Evolutionary conservation across 2,797 vertebrate genomes (phyloP), one percentile per base, ranked within the genome.

Genomic region (Poeciliopsis gracilis): DNA sequence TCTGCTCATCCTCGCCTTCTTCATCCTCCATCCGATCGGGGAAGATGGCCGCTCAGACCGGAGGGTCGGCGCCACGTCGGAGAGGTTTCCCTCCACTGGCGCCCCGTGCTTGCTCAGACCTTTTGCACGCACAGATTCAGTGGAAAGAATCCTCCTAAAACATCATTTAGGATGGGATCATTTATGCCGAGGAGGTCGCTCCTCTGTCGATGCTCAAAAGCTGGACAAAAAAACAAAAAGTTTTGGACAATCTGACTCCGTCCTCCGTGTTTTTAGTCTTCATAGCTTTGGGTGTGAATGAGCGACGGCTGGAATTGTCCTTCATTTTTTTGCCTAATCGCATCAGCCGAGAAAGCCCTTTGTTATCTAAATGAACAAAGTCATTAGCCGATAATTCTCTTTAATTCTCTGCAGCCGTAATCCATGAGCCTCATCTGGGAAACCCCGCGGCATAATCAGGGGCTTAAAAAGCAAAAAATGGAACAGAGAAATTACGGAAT

Each of bases 331-430:
- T 81, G 75, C 38, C 51, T 79, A 30, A 76, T 88, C 82, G 36
- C 28, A 11, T 79, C 74, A 63, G 72, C 72, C 88, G 79, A 91
- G 55, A 75, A 61, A 0, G 25, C 28, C 72, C 77, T 88, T 90
- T 90, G 77, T 88, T 90, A 76, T 76, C 57, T 73, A n/a, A 84
- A 84, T 84, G 78, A 86, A 89, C 87, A 80, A 78, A 89, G 73
- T 88, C 87, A 90, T 93, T 85, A 91, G 77, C 81, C 75, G 86
- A 92, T 91, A 85, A 91, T 83, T 72, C 86, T 86, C 83, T 79
- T 51, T 91, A 89, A 91, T 86, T 61, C 86, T 38, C 77, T 59
- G 25, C 33, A 20, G 75, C 74, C 80, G 75, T 91, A 90, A 91
- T 89, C 91, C 90, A 53, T 30, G 84, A 80, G 80, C 84, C 67